phyloP scores from a whole-genome alignment of 2,888 invertebrate species.

The Platycheirus rosarum region DNA sequence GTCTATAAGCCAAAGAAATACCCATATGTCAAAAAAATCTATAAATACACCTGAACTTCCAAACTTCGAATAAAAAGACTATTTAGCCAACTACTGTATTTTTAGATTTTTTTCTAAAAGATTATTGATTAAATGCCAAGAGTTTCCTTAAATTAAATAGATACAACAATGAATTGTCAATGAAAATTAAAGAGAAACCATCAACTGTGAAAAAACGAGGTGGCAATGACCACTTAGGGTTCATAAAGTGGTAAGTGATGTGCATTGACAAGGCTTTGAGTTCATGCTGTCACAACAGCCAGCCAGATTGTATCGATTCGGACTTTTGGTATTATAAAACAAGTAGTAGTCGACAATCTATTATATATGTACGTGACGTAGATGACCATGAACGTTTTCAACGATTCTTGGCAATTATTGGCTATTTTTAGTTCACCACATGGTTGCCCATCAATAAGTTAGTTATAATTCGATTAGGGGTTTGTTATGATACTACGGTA shows the following conservation, averaged over 20 bases:
- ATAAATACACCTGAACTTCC: no score
- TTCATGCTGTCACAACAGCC: slow-evolving; percentile 39
- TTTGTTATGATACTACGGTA: no score
- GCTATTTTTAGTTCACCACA: no score
- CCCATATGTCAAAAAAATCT: no score
- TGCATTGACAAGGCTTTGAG: slow-evolving; percentile 42
- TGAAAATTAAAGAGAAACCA: background rate
- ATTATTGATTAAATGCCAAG: slow-evolving; percentile 33
- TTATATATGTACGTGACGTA: slow-evolving; percentile 4
- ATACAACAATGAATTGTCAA: slow-evolving; percentile 18
- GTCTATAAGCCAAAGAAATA: background rate
- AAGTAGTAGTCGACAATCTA: slow-evolving; percentile 17
- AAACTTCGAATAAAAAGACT: no score
- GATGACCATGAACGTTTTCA: slow-evolving; percentile 50
- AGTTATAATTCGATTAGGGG: no score
- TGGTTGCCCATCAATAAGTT: no score
- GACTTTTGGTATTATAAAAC: slow-evolving; percentile 19
- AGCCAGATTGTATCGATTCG: slow-evolving; percentile 43
- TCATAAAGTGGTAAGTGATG: slow-evolving; percentile 61
- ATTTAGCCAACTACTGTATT: no score
- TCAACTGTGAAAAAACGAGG: slow-evolving; percentile 20
- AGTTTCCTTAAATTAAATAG: slow-evolving; percentile 30
- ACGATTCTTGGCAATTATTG: slow-evolving; percentile 32
- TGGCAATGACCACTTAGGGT: slow-evolving; percentile 39
- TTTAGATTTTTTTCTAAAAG: background rate